Evolutionary conservation across 2,797 vertebrate genomes (phyloP), one percentile per base, ranked within the genome.

Genomic region (Holocentrus rufus): DNA sequence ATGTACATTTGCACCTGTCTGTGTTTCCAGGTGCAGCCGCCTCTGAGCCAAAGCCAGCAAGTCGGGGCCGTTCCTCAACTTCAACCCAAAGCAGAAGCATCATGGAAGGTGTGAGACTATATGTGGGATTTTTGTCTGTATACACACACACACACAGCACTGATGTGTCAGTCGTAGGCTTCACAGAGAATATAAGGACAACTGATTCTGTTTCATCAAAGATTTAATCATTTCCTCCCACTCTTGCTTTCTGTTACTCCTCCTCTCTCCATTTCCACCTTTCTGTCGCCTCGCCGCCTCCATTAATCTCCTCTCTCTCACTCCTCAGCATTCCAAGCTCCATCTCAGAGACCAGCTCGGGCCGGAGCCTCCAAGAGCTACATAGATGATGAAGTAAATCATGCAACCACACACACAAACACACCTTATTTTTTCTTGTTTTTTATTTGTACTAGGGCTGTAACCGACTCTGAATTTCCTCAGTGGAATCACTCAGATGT

Each of bases 41-140:
- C 3, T 44, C 85, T 18, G 91, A 93, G 72, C 73, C 90, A 44
- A 93, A 92, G 77, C 76, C 89, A n/a, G 79, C 87, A 0, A 67
- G 89, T 27, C 88, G 89, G 3, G 90, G 86, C 7, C 82, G 89
- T 36, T 71, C 87, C 5, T 49, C 88, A 34, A 14, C 83, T 67
- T 6, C 90, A 4, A 76, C 65, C 46, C 92, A 90, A 80, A 91
- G 55, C 84, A 92, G 86, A 61, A 93, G 65, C 76, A 94, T 94
- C 61, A 80, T 94, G 84, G 92, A 95, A 59, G 93, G 93, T 94
- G 65, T 2, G 69, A 36, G 1, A 36, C 15, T 53, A 10, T n/a
- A 1, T 18, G 34, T 14, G 36, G 58, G 20, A 58, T n/a, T 15
- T n/a, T 20, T 13, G 42, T 68, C 9, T n/a, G 31, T 42, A 14